These are phyloP conservation scores for Carassius carassius DNA, from an alignment of 2,113 vertebrate genomes.

Conservation along the genomic window DNA sequence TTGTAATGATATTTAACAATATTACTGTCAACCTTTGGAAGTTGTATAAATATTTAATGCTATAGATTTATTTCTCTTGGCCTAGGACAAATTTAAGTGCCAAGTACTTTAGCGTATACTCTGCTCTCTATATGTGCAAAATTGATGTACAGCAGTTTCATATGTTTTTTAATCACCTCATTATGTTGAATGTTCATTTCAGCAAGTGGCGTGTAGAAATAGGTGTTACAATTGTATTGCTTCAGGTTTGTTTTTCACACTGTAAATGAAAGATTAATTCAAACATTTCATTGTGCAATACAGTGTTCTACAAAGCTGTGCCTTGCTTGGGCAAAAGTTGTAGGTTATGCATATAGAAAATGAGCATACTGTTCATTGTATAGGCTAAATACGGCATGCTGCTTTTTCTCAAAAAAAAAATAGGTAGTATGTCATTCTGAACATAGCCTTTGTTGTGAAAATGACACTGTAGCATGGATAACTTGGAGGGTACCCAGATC, in stretches of 20 bases:
- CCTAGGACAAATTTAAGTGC: background rate
- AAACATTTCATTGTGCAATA: background rate
- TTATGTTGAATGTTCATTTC: background rate
- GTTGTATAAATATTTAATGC: background rate
- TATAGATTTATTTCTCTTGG: background rate
- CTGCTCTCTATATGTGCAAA: background rate
- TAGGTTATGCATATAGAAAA: background rate
- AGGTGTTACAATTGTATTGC: background rate
- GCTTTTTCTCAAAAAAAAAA: background rate
- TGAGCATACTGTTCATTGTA: background rate
- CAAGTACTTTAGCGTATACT: too few species aligned
- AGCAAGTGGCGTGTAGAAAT: background rate
- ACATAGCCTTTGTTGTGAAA: background rate
- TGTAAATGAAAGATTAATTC: background rate
- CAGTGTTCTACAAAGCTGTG: background rate
- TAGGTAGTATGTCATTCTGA: background rate
- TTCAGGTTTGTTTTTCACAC: background rate
- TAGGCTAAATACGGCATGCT: background rate
- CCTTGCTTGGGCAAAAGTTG: background rate
- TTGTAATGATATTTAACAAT: too few species aligned
- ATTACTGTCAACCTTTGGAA: too few species aligned
- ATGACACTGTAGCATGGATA: background rate
- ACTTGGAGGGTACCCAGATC: background rate
- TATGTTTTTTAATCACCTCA: background rate
- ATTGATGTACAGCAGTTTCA: background rate